Evolutionary conservation across 37 sponge, comb jelly and placozoan genomes (phyloP).

Genomic region (Theonella swinhoei): DNA sequence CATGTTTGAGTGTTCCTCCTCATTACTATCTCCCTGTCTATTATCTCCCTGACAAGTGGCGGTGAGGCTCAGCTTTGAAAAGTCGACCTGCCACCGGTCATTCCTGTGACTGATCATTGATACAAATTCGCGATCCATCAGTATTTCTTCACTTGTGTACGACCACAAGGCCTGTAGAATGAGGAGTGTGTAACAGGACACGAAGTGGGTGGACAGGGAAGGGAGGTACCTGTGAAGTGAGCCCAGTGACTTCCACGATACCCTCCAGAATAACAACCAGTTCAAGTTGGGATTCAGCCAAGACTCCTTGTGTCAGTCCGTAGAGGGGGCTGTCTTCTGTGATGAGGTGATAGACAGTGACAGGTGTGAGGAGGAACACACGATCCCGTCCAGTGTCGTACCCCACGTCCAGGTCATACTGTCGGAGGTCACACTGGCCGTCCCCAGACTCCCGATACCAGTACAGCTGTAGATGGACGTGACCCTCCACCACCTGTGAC

Average conservation of each 20-base stretch:
- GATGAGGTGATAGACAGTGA: conserved; percentile 62
- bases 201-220: too few relatives aligned
- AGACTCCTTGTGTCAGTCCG: conserved; percentile 13
- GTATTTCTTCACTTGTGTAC: conserved; percentile 76
- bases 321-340: conserved; percentile 60
- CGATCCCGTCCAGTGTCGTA: conserved; percentile 77
- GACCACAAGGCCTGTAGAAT: conserved; percentile 66
- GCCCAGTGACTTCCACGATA: conserved; percentile 80
- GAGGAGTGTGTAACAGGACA: not conserved
- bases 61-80: not conserved
- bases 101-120: conserved; percentile 11
- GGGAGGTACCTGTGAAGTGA: conserved; percentile 40
- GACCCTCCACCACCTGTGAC: conserved; percentile 71
- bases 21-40: too few relatives aligned
- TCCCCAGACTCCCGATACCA: conserved; percentile 21
- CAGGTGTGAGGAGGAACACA: conserved; percentile 69
- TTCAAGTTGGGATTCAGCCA: conserved; percentile 53
- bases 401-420: conserved; percentile 74
- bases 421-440: not conserved
- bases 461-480: conserved; percentile 73
- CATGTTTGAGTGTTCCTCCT: too few relatives aligned
- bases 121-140: conserved; percentile 46
- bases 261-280: conserved; percentile 83
- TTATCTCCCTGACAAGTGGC: not conserved
- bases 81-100: conserved; percentile 45